Percentiles rank a stretch among this genome's conserved stretches.
Conservation (phyloP, 2,888 invertebrate genomes). For the Drymonia ruficornis region DNA sequence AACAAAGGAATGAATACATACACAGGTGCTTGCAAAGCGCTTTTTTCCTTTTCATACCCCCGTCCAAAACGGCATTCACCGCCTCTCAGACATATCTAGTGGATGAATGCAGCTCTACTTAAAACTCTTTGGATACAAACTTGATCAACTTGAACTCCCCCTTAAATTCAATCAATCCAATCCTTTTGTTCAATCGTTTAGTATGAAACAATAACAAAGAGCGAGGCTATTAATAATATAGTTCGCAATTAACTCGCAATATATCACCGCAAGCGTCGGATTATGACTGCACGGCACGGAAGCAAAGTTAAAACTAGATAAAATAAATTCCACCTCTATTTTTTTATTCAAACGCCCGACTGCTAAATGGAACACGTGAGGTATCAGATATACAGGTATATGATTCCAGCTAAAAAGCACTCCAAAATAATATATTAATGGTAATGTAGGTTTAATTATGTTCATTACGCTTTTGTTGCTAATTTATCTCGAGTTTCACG, state of each 20-base stretch:
- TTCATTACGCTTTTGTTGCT: constrained; percentile 33
- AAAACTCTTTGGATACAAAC: constrained; percentile 41
- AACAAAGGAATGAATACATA: constrained; percentile 69
- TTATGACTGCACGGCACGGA: constrained; percentile 23
- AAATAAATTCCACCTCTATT: constrained; percentile 25
- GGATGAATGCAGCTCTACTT: constrained; percentile 56
- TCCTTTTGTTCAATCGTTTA: constrained; percentile 2
- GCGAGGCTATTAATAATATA: constrained; percentile 1
- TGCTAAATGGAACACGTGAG: constrained; percentile 11
- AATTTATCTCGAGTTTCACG: constrained; percentile 34
- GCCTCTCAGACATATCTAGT: constrained; percentile 53
- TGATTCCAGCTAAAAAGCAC: neutral
- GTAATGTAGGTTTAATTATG: neutral
- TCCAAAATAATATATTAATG: neutral
- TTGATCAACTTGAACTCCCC: constrained; percentile 17
- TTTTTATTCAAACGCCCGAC: constrained; percentile 16
- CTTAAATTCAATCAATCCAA: constrained; percentile 5
- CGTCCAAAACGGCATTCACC: constrained; percentile 64
- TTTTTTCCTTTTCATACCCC: constrained; percentile 60
- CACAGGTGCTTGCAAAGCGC: constrained; percentile 59
- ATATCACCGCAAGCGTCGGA: constrained; percentile 15
- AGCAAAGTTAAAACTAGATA: constrained; percentile 31
- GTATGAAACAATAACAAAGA: neutral
- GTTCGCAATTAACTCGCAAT: constrained; percentile 21
- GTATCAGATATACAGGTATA: neutral